Conservation (phyloP, 2,113 vertebrate species). For the Ploceus nigricollis region DNA sequence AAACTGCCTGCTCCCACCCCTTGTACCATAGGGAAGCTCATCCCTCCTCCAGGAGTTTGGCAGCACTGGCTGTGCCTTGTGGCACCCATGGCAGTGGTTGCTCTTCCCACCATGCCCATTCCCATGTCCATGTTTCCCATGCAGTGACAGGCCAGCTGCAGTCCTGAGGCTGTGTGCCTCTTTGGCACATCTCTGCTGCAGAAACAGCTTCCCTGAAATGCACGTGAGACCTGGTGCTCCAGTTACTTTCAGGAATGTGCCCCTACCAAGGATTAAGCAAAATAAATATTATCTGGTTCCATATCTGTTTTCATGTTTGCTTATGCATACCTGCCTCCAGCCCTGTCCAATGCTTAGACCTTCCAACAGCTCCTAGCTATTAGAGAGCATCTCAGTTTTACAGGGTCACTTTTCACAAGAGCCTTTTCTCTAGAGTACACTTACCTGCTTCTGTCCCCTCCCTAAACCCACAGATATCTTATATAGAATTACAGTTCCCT, state of each 20-base stretch:
- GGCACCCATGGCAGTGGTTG: fast-evolving
- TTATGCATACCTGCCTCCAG: constrained; percentile 21
- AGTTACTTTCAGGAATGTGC: constrained; percentile 46
- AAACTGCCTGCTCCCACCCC: neutral
- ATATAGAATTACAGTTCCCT: neutral
- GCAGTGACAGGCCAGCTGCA: fast-evolving
- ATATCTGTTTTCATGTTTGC: constrained; percentile 43
- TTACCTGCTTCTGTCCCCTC: neutral
- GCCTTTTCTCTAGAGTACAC: neutral
- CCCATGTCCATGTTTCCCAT: fast-evolving
- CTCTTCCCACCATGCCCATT: neutral
- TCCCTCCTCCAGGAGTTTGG: neutral
- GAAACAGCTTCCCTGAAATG: neutral
- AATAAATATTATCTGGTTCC: constrained; percentile 25
- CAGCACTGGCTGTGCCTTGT: neutral
- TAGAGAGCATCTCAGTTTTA: neutral
- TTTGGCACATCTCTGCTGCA: neutral
- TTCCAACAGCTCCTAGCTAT: neutral
- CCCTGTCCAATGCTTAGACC: neutral
- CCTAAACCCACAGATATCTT: neutral
- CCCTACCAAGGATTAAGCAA: constrained; percentile 21
- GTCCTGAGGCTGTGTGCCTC: neutral
- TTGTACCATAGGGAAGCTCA: neutral
- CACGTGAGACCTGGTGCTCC: neutral
- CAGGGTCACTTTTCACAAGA: neutral